Conservation (phyloP, 2,797 vertebrate species). For the Taeniopygia guttata region DNA sequence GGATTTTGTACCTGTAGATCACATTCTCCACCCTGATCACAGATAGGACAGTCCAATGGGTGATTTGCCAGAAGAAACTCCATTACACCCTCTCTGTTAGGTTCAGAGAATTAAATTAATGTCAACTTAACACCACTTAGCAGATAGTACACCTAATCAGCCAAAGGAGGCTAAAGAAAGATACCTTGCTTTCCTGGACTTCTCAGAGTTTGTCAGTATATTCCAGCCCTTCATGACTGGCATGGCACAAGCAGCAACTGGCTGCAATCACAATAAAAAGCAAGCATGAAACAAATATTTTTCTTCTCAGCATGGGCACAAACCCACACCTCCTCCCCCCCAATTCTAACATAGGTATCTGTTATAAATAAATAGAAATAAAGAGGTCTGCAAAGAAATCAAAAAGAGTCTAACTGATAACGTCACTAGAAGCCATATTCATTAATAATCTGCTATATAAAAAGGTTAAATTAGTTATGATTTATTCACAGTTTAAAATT, state of each 20-base stretch:
- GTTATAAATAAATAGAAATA: not conserved
- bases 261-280: slow-evolving; percentile 74
- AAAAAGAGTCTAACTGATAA: not conserved
- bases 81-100: slow-evolving; percentile 95
- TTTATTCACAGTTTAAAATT: not conserved
- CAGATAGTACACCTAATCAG: not conserved
- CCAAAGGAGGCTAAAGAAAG: not conserved
- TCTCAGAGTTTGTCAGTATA: slow-evolving; percentile 96
- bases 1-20: slow-evolving; percentile 88
- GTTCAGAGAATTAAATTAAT: not conserved
- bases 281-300: not conserved
- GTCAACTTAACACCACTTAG: not conserved
- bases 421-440: not conserved
- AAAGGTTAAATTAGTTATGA: not conserved
- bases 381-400: not conserved
- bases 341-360: not conserved
- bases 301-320: not conserved
- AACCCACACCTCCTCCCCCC: not conserved
- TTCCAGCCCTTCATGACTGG: slow-evolving; percentile 99
- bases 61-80: slow-evolving; percentile 97
- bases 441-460: not conserved
- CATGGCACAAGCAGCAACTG: slow-evolving; percentile 98
- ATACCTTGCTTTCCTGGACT: slow-evolving; percentile 96
- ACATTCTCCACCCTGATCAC: slow-evolving; percentile 98
- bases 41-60: slow-evolving; percentile 96